Evolutionary conservation across 2,888 invertebrate genomes (phyloP).

Genomic region (Leptopilina syphax): DNA sequence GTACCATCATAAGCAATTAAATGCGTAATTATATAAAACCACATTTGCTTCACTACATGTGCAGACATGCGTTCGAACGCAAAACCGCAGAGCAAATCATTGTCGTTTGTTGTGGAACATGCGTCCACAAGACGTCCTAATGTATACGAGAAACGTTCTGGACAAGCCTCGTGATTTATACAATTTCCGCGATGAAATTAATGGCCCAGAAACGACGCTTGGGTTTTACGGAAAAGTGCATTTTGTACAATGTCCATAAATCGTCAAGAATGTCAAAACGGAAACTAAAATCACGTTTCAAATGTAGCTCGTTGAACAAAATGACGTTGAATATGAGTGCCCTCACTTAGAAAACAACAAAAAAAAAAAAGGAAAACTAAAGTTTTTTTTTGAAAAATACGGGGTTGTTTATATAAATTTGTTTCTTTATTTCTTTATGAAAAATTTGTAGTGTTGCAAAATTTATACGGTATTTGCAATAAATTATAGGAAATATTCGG

Average conservation of each 20-base stretch:
- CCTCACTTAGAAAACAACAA: background rate
- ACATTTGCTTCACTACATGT: constrained; percentile 51
- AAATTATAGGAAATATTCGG: too few species aligned
- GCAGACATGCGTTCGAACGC: constrained; percentile 67
- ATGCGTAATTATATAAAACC: constrained; percentile 71
- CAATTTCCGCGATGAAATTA: constrained; percentile 30
- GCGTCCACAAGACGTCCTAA: constrained; percentile 51
- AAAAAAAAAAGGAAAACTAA: background rate
- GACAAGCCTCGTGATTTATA: constrained; percentile 28
- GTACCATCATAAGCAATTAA: constrained; percentile 67
- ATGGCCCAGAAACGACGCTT: constrained; percentile 12
- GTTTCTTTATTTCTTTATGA: too few species aligned
- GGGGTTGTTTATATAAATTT: too few species aligned
- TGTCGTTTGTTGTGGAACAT: constrained; percentile 62
- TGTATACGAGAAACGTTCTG: constrained; percentile 26
- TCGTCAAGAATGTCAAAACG: constrained; percentile 27
- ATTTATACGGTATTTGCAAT: too few species aligned
- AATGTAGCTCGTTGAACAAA: constrained; percentile 30
- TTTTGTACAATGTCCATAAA: constrained; percentile 31
- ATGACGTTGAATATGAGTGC: constrained; percentile 6
- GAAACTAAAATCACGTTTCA: constrained; percentile 30
- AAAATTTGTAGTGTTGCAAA: too few species aligned
- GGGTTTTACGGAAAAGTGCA: constrained; percentile 11
- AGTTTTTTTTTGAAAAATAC: too few species aligned
- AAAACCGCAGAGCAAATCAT: constrained; percentile 71